Evolutionary conservation across 1,140 invertebrate species (phyloP).

Genomic region (Trichonephila clavipes): DNA sequence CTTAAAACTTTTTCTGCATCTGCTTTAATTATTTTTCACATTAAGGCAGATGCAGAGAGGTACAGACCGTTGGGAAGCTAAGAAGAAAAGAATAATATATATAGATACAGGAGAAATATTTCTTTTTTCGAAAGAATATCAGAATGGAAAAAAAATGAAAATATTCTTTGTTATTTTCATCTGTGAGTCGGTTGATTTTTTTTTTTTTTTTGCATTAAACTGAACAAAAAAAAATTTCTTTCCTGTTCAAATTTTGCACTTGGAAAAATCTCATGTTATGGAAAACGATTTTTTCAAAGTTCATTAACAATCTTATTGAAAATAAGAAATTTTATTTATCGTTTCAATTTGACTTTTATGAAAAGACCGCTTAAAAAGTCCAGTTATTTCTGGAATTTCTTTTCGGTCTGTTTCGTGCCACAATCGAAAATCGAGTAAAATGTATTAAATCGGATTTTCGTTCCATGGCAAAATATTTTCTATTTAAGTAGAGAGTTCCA

Average conservation of each 20-base stretch:
- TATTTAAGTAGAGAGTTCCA: not conserved
- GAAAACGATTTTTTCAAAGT: constrained; percentile 24
- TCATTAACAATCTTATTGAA: constrained; percentile 27
- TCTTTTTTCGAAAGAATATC: not conserved
- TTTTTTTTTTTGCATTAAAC: not conserved
- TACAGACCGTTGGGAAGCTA: not conserved
- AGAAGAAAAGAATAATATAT: not conserved
- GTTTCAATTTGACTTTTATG: not conserved
- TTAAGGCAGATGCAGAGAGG: not conserved
- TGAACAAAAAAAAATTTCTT: not conserved
- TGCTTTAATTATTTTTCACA: constrained; percentile 32
- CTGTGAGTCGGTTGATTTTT: constrained; percentile 11
- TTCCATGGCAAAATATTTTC: not conserved
- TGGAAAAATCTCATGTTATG: constrained; percentile 19
- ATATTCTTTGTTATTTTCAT: constrained; percentile 30
- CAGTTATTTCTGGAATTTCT: not conserved
- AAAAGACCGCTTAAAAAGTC: not conserved
- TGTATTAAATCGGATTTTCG: not conserved
- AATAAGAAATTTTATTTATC: constrained; percentile 42
- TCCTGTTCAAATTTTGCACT: not conserved
- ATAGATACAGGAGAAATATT: not conserved
- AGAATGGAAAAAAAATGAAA: not conserved
- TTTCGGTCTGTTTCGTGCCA: constrained; percentile 1
- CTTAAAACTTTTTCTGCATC: constrained; percentile 41
- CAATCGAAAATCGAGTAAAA: not conserved